Base-by-base conservation (phyloP, 2,797 vertebrate genomes). In the Intellagama lesueurii region DNA sequence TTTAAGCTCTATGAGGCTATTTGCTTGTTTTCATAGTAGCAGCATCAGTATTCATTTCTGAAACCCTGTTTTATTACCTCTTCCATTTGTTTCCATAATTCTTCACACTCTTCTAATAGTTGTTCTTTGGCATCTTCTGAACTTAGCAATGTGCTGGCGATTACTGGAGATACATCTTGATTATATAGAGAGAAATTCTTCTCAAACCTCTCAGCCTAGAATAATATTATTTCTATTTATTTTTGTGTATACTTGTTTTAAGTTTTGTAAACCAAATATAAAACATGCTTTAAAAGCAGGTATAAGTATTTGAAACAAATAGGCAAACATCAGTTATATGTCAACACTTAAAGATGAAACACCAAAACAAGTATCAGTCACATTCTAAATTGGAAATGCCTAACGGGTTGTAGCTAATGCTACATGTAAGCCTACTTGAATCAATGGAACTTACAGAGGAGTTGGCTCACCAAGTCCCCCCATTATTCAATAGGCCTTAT, bases 21-120 rank as follows among this genome's bases (percentile, higher is more conserved):
- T 56, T 56, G 52, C 52, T 52, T 52, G 12, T 12, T 52, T 52
- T 12, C 5, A 52, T 12, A 68, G 64, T 47, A 47, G 7, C n/a
- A 47, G 35, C 19, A 64, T 24, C 79, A 47, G 19, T 47, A n/a
- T 64, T n/a, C 30, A 88, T 6, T 28, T 49, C 22, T 47, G 17
- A 73, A 32, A 44, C 4, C 72, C 66, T 69, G 30, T 17, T 17
- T 17, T 35, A 70, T 89, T 96, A 97, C 97, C 96, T 97, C 83
- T 95, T 96, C 88, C 79, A 97, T 90, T 26, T 96, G 77, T 72
- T 91, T 90, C 97, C 96, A 97, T 19, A 97, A 70, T 85, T 16
- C 81, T 66, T 97, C 95, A 95, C 96, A 97, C 47, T 97, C 94
- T 35, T 75, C 0, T 80, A 96, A 0, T 88, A 97, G 88, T 49